Base-by-base conservation (phyloP, 1,140 invertebrate species). In the Leptestheria dahalacensis region DNA sequence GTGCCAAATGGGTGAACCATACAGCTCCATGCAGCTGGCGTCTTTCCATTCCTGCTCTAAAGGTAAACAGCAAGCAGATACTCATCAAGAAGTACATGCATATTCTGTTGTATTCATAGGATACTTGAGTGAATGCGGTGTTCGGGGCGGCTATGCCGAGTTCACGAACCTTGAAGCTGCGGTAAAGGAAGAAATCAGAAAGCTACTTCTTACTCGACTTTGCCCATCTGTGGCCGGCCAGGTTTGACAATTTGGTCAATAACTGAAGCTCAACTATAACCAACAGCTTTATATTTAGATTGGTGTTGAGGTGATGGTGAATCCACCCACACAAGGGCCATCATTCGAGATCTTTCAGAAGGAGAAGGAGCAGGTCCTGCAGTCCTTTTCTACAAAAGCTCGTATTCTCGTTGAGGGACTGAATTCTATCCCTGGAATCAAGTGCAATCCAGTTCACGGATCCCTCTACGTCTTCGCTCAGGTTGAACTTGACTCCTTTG, bases 11-110 rank as follows among this genome's bases (percentile, higher is more conserved):
- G 92, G 91, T 4, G 74, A 79, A 29, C 90, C 91, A 0, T 96
- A 91, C 72, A 74, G 69, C 41, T 72, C 77, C 54, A 80, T 91
- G 77, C 93, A 97, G 73, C 70, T 98, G 64, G 91, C 89, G 9
- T 95, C 91, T 24, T 97, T 95, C 72, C 91, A 97, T 85, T 94
- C 93, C 0, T 84, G 86, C 48, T 95, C 91, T 1, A 99, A 99
- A 80, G 94, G 94, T 77, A 15, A 41, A 6, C 33, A 41, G 6
- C 15, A 9, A 41, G 33, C 15, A 41, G 6, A 9, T 9, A 41
- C 15, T 41, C 15, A 15, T 9, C 15, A 41, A 41, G 6, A 15
- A 41, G 33, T 6, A 41, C 15, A 9, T 41, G 6, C 33, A 15
- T 9, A 41, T 9, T 41, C 6, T 41, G 33, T n/a, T n/a, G n/a